A percentile compares a stretch with the other conserved stretches of the same genome.
Evolutionary conservation across 2,113 vertebrate species (phyloP).

Genomic region (Fulmarus glacialis): DNA sequence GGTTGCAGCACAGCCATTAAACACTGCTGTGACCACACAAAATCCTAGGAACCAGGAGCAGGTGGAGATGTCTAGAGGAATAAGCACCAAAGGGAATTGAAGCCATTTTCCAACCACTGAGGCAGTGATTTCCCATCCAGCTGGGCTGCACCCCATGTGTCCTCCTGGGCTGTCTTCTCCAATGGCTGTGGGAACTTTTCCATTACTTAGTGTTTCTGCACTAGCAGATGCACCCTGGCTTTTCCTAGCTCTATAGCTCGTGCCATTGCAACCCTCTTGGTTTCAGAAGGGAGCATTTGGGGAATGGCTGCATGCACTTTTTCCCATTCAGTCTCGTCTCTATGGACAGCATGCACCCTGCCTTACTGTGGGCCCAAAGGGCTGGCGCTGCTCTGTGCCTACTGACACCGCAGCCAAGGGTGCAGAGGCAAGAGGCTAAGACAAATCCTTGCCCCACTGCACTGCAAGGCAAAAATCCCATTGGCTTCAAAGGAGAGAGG

Average conservation of each 20-base stretch:
- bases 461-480: neutral
- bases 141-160: fast-evolving
- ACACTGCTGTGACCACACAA: neutral
- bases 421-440: neutral
- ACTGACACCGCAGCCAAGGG: neutral
- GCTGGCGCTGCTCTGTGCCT: fast-evolving
- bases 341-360: neutral
- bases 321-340: fast-evolving
- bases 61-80: neutral
- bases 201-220: neutral
- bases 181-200: neutral
- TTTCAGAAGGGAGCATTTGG: neutral
- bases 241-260: neutral
- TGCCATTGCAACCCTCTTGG: neutral
- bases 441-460: neutral
- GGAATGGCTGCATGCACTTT: neutral
- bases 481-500: neutral
- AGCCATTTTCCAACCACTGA: neutral
- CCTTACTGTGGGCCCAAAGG: neutral
- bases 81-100: neutral
- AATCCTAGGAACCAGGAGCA: neutral
- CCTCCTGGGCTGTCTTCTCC: neutral
- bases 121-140: neutral
- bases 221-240: neutral
- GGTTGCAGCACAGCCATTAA: neutral